phyloP scores from a whole-genome alignment of 1,140 invertebrate genomes.

The Drosophila eugracilis region DNA sequence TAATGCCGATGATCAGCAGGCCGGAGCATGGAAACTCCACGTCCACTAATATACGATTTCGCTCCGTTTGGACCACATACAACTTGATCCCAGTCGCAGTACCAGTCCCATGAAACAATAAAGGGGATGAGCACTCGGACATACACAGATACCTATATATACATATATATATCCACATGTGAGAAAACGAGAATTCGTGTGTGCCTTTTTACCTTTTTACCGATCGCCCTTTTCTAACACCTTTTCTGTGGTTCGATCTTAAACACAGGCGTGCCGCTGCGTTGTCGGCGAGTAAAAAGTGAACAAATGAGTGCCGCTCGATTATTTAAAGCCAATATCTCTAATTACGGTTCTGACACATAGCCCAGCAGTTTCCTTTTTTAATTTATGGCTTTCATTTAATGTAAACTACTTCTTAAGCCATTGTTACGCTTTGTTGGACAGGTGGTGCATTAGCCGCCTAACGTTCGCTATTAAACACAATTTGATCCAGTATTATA shows the following conservation, averaged over 20 bases:
- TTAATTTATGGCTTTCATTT: slow-evolving; percentile 73
- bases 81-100: slow-evolving; percentile 35
- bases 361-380: slow-evolving; percentile 69
- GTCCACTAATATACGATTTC: slow-evolving; percentile 40
- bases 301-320: slow-evolving; percentile 62
- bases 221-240: slow-evolving; percentile 72
- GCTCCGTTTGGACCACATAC: slow-evolving; percentile 49
- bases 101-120: slow-evolving; percentile 40
- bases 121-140: slow-evolving; percentile 42
- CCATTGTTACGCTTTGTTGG: slow-evolving; percentile 62
- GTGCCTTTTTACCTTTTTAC: slow-evolving; percentile 50
- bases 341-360: slow-evolving; percentile 79
- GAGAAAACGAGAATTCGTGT: slow-evolving; percentile 34
- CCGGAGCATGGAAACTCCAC: slow-evolving; percentile 42
- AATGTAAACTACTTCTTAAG: slow-evolving; percentile 63
- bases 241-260: slow-evolving; percentile 67
- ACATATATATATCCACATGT: slow-evolving; percentile 8
- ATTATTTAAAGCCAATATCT: slow-evolving; percentile 72
- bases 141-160: slow-evolving; percentile 7
- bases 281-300: slow-evolving; percentile 76
- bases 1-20: slow-evolving; percentile 53
- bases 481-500: slow-evolving; percentile 6
- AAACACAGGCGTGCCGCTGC: slow-evolving; percentile 71
- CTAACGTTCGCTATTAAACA: slow-evolving; percentile 27
- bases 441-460: slow-evolving; percentile 69